These are phyloP conservation scores for Dasypus novemcinctus DNA, from an alignment of 2,113 vertebrate genomes.

Conservation along the genomic window DNA sequence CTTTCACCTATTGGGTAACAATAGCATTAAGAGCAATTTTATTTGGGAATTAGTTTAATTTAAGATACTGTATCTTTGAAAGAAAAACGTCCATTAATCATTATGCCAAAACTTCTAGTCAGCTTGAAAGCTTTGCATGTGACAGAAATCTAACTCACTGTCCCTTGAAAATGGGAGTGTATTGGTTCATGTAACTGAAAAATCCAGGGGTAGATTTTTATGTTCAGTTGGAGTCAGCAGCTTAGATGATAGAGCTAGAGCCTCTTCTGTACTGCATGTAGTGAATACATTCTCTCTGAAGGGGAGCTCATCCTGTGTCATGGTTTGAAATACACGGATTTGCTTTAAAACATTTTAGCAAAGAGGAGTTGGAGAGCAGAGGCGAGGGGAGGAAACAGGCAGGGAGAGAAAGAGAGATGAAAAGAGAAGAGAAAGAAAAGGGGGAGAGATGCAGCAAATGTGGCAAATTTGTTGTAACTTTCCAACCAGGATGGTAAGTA, in stretches of 20 bases:
- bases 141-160: neutral
- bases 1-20: neutral
- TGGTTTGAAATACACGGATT: neutral
- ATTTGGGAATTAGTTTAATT: neutral
- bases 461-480: neutral
- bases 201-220: neutral
- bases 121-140: neutral
- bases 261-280: neutral
- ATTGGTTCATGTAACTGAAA: neutral
- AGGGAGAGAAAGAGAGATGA: rapidly evolving
- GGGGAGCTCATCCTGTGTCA: no score
- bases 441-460: neutral
- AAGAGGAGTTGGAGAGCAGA: neutral
- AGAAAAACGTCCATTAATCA: neutral
- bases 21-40: neutral
- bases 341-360: neutral
- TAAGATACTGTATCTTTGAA: neutral
- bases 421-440: neutral
- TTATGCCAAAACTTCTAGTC: neutral
- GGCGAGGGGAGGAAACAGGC: neutral
- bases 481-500: neutral
- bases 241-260: neutral
- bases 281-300: neutral
- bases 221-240: no score
- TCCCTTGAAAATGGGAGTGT: neutral